These are phyloP conservation scores for Erythrolamprus reginae DNA, from an alignment of 2,113 vertebrate species.

Conservation along the genomic window DNA sequence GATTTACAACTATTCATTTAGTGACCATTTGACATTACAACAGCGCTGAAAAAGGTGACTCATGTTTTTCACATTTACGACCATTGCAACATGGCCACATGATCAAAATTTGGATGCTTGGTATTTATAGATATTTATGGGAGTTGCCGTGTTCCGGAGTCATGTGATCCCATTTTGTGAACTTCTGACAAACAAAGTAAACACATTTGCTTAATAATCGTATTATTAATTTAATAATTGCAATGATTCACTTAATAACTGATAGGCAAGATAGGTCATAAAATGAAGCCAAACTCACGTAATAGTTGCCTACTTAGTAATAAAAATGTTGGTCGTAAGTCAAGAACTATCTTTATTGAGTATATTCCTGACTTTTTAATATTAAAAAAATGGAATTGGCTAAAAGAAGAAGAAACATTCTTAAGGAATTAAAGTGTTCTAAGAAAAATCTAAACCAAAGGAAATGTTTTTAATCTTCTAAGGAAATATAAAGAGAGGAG, in stretches of 20 bases:
- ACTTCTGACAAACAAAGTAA: background rate
- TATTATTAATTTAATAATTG: background rate
- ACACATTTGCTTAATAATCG: background rate
- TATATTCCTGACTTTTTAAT: background rate
- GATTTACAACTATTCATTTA: background rate
- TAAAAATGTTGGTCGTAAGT: background rate
- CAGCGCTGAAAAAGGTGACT: background rate
- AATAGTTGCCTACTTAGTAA: background rate
- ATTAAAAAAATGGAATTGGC: background rate
- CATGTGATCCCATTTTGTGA: background rate
- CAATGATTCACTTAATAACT: background rate
- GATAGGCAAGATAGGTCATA: background rate
- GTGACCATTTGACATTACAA: background rate
- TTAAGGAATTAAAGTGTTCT: background rate
- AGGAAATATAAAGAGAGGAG: background rate
- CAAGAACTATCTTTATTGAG: background rate
- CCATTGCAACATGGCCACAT: background rate
- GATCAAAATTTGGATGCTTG: background rate
- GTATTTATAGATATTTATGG: background rate
- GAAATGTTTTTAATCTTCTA: background rate
- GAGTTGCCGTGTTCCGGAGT: background rate
- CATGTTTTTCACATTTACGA: background rate
- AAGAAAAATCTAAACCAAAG: background rate
- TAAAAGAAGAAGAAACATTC: background rate
- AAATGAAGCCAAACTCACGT: background rate